Evolutionary conservation across 1,140 invertebrate genomes (phyloP), one percentile per base, ranked within the genome.

Genomic region (Apis florea): DNA sequence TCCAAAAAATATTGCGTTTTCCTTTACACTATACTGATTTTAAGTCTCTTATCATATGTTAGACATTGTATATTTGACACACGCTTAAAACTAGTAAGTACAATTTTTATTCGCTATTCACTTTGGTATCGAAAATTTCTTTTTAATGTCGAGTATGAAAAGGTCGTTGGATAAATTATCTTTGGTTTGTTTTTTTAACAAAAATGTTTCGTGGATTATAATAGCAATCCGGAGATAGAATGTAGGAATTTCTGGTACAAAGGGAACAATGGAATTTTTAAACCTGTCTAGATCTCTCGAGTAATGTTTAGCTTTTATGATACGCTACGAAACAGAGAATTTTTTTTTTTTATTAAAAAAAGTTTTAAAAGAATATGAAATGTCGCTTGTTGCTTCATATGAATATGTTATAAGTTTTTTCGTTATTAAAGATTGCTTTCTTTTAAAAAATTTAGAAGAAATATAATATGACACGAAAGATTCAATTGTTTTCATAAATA

Each of bases 81-180:
- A 31, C 61, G 24, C 17, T 11, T 15, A 15, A 31, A 31, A 17
- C 15, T 10, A 11, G 2, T 1, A 31, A 31, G 2, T 31, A 1
- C 26, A 19, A 26, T 67, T 67, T 82, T 69, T 82, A 26, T 63
- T 26, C 56, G 17, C 1, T 21, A 9, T 64, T 26, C 58, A 49
- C 54, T 77, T 69, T 69, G 17, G 31, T 66, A 77, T 26, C 11
- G 51, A 66, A 61, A 56, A 61, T 79, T 61, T 24, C 56, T 71
- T 47, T 47, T 71, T 79, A 71, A 79, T 79, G 76, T 53, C 76
- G 67, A 61, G 67, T 71, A 79, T 79, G 56, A 79, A 79, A 71
- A 79, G 21, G 26, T 53, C 49, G 56, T 71, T 53, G 31, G 26
- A 61, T 67, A 79, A 71, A 79, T 79, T 71, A 56, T 61, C 56